Conservation (phyloP, 2,113 vertebrate species). For the Brachirus orientalis region DNA sequence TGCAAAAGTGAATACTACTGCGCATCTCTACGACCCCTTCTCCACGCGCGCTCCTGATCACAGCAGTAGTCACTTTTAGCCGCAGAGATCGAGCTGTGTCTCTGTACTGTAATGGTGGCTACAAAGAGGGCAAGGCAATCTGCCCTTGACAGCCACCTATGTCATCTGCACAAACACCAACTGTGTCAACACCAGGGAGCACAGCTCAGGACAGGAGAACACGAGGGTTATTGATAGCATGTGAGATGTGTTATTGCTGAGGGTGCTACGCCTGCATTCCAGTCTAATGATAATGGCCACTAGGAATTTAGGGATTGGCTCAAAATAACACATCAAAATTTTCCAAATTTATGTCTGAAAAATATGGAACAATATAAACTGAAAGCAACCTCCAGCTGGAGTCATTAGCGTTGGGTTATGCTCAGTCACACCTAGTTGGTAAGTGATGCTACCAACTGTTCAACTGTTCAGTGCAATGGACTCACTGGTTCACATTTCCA, state of each 20-base stretch:
- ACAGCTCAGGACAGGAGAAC: constrained; percentile 20
- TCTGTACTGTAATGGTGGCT: not conserved
- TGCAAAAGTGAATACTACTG: constrained; percentile 2
- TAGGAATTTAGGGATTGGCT: constrained; percentile 15
- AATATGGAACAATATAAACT: not conserved
- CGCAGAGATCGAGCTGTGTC: not conserved
- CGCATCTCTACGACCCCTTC: not conserved
- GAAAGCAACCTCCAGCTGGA: not conserved
- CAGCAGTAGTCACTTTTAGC: constrained; percentile 45
- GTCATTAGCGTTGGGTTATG: not conserved
- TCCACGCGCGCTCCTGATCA: constrained; percentile 23
- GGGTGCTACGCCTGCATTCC: constrained; percentile 51
- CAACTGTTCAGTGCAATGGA: too few relatives aligned
- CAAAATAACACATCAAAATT: constrained; percentile 29
- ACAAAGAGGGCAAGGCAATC: constrained; percentile 1
- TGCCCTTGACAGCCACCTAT: constrained; percentile 57
- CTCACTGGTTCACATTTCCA: not conserved
- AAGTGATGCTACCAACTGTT: too few relatives aligned
- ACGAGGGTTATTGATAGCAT: constrained; percentile 40
- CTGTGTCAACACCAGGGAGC: constrained; percentile 72
- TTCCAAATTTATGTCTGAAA: not conserved
- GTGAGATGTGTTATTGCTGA: constrained; percentile 50
- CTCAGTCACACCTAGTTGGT: not conserved
- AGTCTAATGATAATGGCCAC: constrained; percentile 30
- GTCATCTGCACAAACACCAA: constrained; percentile 73